Percentiles rank a stretch among this genome's conserved stretches.
Conservation (phyloP, 2,888 invertebrate species). For the Leptopterna dolabrata region DNA sequence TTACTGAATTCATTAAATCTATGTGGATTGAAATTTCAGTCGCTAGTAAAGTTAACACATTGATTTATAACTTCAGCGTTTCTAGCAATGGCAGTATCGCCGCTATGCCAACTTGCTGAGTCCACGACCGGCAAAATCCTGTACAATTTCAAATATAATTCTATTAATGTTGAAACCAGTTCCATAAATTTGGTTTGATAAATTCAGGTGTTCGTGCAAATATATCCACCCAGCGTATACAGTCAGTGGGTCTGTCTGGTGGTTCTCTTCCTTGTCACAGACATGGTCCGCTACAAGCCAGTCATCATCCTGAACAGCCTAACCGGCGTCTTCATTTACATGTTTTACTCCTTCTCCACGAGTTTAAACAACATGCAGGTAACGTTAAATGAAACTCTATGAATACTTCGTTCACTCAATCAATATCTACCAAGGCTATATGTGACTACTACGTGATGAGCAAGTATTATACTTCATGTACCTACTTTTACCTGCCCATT, state of each 20-base stretch:
- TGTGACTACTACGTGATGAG: neutral
- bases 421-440: neutral
- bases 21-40: too few species aligned
- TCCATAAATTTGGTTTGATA: too few species aligned
- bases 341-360: constrained; percentile 79
- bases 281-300: constrained; percentile 88
- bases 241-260: constrained; percentile 15
- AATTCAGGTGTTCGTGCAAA: constrained; percentile 14
- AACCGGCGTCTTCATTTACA: constrained; percentile 80
- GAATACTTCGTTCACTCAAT: neutral
- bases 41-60: too few species aligned
- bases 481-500: neutral
- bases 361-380: constrained; percentile 74
- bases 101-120: too few species aligned
- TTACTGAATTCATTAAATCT: too few species aligned
- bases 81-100: too few species aligned
- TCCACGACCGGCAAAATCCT: too few species aligned
- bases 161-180: too few species aligned
- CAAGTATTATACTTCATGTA: neutral
- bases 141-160: too few species aligned
- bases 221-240: constrained; percentile 1
- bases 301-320: constrained; percentile 84
- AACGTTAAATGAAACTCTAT: neutral
- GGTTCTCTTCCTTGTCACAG: constrained; percentile 28
- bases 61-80: too few species aligned